These are phyloP conservation scores for Chloebia gouldiae DNA, from an alignment of 2,113 vertebrate species.

Conservation along the genomic window DNA sequence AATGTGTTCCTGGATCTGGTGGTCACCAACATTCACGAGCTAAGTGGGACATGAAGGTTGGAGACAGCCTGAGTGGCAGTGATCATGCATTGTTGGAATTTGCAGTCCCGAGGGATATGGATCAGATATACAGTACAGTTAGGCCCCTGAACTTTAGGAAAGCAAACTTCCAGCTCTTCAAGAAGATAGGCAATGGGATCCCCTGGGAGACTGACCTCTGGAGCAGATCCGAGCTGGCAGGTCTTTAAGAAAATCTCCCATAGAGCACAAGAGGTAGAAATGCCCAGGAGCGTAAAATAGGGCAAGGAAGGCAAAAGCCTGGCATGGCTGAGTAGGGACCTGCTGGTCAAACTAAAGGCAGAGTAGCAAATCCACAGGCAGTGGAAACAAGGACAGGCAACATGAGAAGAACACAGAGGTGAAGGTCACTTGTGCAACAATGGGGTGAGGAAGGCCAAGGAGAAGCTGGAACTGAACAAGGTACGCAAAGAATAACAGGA, in stretches of 20 bases:
- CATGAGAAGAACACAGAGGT: background rate
- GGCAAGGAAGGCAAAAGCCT: background rate
- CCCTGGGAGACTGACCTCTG: background rate
- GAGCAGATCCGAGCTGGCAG: background rate
- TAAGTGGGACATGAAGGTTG: rapidly evolving
- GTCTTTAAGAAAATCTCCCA: background rate
- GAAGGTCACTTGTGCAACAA: rapidly evolving
- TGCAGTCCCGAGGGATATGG: background rate
- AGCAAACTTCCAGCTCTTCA: background rate
- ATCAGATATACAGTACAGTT: background rate
- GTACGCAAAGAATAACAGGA: background rate
- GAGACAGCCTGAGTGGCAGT: background rate
- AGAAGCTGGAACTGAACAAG: background rate
- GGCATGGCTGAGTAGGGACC: background rate
- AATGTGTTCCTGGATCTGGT: background rate
- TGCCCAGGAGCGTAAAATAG: background rate
- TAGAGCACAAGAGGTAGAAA: background rate
- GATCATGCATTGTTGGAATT: background rate
- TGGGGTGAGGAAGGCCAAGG: background rate
- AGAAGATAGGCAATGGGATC: background rate
- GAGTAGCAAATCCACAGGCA: background rate
- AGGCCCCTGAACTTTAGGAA: background rate
- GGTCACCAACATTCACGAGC: rapidly evolving
- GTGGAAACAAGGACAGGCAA: background rate
- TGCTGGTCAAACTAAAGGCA: background rate